These are phyloP conservation scores for Globia sparganii DNA, from an alignment of 2,888 invertebrate species.

Conservation along the genomic window DNA sequence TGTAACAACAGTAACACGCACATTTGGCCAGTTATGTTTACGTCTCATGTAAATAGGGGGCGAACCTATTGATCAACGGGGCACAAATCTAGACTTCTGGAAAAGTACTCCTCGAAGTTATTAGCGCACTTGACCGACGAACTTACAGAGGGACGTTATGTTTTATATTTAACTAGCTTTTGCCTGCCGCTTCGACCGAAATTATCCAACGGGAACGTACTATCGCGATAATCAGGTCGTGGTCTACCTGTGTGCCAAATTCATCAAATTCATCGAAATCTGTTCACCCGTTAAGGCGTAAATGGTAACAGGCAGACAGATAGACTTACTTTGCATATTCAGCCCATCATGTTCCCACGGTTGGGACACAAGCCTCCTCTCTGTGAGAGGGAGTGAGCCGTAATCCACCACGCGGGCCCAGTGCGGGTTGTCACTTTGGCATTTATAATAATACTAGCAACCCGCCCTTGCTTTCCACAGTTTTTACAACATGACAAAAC, in stretches of 20 bases:
- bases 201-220: neutral
- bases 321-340: neutral
- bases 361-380: no score
- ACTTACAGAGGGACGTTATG: no score
- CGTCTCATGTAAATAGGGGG: no score
- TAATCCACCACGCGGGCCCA: neutral
- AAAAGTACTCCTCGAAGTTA: neutral
- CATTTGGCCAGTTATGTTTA: neutral
- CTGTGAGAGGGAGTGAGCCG: neutral
- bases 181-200: no score
- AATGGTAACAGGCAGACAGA: neutral
- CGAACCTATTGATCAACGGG: neutral
- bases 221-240: neutral
- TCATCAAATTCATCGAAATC: neutral
- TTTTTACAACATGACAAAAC: no score
- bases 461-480: no score
- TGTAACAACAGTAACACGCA: neutral
- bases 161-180: no score
- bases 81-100: neutral
- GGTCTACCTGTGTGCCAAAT: neutral
- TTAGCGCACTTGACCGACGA: neutral
- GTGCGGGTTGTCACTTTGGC: neutral
- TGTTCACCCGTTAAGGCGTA: neutral
- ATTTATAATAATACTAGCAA: neutral
- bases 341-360: neutral